Conservation (phyloP, 2,113 vertebrate species). For the Mormyrus iriodes region DNA sequence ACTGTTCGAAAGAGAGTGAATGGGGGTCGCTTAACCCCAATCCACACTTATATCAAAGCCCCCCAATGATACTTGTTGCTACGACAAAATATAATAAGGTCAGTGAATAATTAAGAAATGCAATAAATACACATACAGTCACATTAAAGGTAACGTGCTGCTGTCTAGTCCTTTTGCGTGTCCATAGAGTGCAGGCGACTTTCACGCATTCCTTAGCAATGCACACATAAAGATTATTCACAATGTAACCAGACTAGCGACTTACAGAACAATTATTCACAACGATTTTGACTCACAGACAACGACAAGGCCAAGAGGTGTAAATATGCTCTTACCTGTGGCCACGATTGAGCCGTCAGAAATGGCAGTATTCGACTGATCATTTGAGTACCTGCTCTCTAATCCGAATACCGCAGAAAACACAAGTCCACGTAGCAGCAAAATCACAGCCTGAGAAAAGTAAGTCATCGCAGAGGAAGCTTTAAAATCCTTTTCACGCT, state of each 20-base stretch:
- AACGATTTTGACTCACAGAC: neutral
- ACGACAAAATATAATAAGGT: neutral
- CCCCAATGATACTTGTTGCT: slow-evolving; percentile 29
- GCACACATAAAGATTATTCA: neutral
- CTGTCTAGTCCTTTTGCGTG: neutral
- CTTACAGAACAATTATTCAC: slow-evolving; percentile 11
- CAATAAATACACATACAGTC: neutral
- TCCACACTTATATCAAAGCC: slow-evolving; percentile 33
- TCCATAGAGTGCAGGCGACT: neutral
- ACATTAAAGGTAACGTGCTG: neutral
- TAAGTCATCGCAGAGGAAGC: slow-evolving; percentile 59
- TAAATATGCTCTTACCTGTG: slow-evolving; percentile 54
- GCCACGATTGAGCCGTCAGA: slow-evolving; percentile 42
- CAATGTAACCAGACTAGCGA: neutral
- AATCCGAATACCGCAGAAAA: slow-evolving; percentile 68
- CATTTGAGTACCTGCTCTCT: slow-evolving; percentile 49
- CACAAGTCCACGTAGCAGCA: slow-evolving; percentile 69
- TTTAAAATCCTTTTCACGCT: slow-evolving; percentile 34
- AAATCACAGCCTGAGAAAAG: slow-evolving; percentile 51
- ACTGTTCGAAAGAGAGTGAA: neutral
- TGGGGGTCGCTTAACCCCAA: neutral
- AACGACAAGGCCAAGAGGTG: neutral
- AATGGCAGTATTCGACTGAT: slow-evolving; percentile 36
- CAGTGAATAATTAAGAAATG: neutral
- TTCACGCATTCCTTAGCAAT: slow-evolving; percentile 10